phyloP scores from a whole-genome alignment of 2,797 vertebrate species.

The Erpetoichthys calabaricus region DNA sequence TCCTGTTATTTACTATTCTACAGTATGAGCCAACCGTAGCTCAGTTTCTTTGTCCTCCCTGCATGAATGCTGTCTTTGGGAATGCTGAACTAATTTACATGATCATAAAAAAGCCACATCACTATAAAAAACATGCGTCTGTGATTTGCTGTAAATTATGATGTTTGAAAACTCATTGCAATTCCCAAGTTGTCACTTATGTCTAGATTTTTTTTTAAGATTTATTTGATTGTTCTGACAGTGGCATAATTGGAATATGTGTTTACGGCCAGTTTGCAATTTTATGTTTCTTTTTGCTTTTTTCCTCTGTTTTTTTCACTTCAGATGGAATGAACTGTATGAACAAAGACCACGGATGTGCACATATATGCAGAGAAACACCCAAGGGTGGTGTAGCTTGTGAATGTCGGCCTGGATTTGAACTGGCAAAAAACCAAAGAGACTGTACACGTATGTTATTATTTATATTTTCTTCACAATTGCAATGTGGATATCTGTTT shows the following conservation, averaged over 20 bases:
- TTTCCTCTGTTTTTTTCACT: constrained; percentile 21
- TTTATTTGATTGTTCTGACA: constrained; percentile 3
- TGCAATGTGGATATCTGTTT: too few relatives aligned
- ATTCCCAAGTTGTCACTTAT: constrained; percentile 3
- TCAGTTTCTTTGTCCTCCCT: too few relatives aligned
- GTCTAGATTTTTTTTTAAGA: neutral
- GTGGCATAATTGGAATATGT: neutral
- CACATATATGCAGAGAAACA: constrained; percentile 93
- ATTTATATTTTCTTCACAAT: neutral
- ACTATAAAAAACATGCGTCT: constrained; percentile 22
- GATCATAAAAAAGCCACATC: constrained; percentile 29
- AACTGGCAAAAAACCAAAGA: constrained; percentile 89
- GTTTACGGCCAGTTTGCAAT: constrained; percentile 6
- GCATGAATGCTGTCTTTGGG: constrained; percentile 8
- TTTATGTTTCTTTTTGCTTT: neutral
- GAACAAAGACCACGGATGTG: constrained; percentile 96
- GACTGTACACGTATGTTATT: constrained; percentile 88
- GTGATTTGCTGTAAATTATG: constrained; percentile 21
- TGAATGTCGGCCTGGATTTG: constrained; percentile 93
- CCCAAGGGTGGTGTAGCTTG: constrained; percentile 93
- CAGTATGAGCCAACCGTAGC: too few relatives aligned
- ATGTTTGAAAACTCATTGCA: constrained; percentile 8
- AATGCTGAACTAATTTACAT: constrained; percentile 35
- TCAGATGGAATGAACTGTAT: constrained; percentile 83
- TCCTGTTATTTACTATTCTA: constrained; percentile 6